Evolutionary conservation across 2,888 invertebrate species (phyloP), one percentile per base, ranked within the genome.

Genomic region (Andrena marginata): DNA sequence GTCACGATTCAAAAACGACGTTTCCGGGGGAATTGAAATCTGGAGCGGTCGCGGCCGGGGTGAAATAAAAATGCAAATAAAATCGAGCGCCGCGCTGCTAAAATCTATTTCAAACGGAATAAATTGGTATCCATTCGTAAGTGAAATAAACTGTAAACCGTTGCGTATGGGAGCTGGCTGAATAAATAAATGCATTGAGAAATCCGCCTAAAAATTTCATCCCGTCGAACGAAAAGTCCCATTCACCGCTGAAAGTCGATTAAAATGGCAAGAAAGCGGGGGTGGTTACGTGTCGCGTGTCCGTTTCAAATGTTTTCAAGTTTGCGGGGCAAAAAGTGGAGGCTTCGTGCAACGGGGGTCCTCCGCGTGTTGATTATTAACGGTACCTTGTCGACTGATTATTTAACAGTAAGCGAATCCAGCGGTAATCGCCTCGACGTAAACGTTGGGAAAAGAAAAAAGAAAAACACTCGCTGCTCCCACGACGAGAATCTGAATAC

Each of bases 21-120:
- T 56, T 54, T 68, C 60, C 65, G 29, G 75, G 75, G 77, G 68
- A 75, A 78, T 62, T 68, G 75, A 75, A 78, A 78, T 75, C 75
- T 51, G 51, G 51, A 4, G 16, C 5, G 29, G 49, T 29, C 23
- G 16, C 8, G 29, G 35, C 29, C 42, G 16, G n/a, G 31, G 20
- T 31, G 54, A 70, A 69, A 79, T 76, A 79, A 63, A 62, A 79
- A 79, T 76, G 77, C 69, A 79, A 79, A 79, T 79, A 79, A 79
- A 76, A 79, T 77, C 77, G 60, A 20, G 54, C 54, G 5, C 29
- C 33, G 23, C 26, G 10, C 65, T n/a, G 77, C 13, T 77, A 59
- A 79, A 79, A 79, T 76, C 78, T 79, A 79, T 79, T 69, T 76
- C 77, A 16, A 69, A 64, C 69, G 26, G 77, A 49, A 79, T 69